phyloP scores from a whole-genome alignment of 2,888 invertebrate species.

The Gastrophysa polygoni region DNA sequence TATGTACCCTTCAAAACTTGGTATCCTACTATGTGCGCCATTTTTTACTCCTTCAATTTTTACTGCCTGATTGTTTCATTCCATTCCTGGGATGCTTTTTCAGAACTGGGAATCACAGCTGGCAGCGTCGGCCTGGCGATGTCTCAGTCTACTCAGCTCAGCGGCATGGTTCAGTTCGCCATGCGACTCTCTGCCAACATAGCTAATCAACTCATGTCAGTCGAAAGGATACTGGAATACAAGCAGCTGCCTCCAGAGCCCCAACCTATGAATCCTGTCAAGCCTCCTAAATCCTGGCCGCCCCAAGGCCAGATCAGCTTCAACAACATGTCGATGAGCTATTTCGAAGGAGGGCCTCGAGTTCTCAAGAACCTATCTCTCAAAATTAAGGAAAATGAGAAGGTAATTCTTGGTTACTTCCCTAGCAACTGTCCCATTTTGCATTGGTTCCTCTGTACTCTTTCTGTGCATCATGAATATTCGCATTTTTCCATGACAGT shows the following conservation, averaged over 20 bases:
- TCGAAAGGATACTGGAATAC: slow-evolving; percentile 86
- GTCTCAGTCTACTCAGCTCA: slow-evolving; percentile 67
- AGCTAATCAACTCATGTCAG: slow-evolving; percentile 77
- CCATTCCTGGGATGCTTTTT: too few species aligned
- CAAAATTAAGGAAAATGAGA: slow-evolving; percentile 70
- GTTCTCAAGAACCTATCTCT: slow-evolving; percentile 78
- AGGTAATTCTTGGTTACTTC: slow-evolving; percentile 60
- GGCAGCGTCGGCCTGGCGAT: slow-evolving; percentile 71
- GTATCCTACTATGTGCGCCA: too few species aligned
- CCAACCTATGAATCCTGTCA: slow-evolving; percentile 60
- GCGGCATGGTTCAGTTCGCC: slow-evolving; percentile 75
- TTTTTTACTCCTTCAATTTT: too few species aligned
- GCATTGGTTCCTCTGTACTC: too few species aligned
- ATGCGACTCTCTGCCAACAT: slow-evolving; percentile 85
- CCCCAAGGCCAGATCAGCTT: slow-evolving; percentile 68
- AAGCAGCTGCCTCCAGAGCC: slow-evolving; percentile 68
- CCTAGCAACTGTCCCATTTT: too few species aligned
- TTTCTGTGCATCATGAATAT: too few species aligned
- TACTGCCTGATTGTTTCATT: too few species aligned
- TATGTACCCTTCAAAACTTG: too few species aligned
- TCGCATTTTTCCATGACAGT: too few species aligned
- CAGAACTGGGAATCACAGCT: slow-evolving; percentile 52
- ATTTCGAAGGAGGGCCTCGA: slow-evolving; percentile 65
- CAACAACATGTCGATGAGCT: slow-evolving; percentile 68
- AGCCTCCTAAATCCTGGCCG: slow-evolving; percentile 70